phyloP scores from a whole-genome alignment of 2,888 invertebrate species.

The Scaptomyza cyrtandrae region DNA sequence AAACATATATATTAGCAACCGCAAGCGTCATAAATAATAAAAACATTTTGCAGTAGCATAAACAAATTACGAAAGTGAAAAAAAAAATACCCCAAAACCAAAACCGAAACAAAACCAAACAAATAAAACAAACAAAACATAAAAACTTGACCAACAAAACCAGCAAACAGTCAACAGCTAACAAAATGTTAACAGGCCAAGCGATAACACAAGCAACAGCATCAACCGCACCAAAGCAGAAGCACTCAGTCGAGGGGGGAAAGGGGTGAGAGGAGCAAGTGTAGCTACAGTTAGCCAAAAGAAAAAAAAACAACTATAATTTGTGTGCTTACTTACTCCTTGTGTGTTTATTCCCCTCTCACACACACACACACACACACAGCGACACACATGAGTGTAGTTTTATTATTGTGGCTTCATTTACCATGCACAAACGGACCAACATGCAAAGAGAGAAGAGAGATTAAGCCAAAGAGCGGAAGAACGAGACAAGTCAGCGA shows the following conservation, averaged over 20 bases:
- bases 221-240: constrained; percentile 15
- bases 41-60: constrained; percentile 30
- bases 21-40: constrained; percentile 29
- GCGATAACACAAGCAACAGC: constrained; percentile 29
- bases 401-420: constrained; percentile 81
- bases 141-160: constrained; percentile 5
- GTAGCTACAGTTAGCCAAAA: constrained; percentile 53
- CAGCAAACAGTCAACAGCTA: constrained; percentile 13
- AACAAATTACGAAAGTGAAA: constrained; percentile 50
- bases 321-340: constrained; percentile 49
- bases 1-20: constrained; percentile 28
- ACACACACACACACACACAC: constrained; percentile 11
- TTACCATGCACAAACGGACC: constrained; percentile 67
- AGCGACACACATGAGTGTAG: constrained; percentile 25
- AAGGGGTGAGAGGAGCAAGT: constrained; percentile 11
- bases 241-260: neutral
- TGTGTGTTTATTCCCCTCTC: constrained; percentile 5
- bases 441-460: constrained; percentile 8
- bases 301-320: constrained; percentile 76
- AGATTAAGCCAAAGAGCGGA: too few species aligned
- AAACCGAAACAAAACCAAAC: neutral
- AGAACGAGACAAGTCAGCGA: constrained; percentile 44
- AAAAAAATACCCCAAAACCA: constrained; percentile 2
- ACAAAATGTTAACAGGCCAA: constrained; percentile 45
- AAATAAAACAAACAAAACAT: neutral